A percentile compares a stretch with the other conserved stretches of the same genome.
These are phyloP conservation scores for Pemphigus obesinymphae DNA, from an alignment of 1,140 invertebrate genomes.

Conservation along the genomic window DNA sequence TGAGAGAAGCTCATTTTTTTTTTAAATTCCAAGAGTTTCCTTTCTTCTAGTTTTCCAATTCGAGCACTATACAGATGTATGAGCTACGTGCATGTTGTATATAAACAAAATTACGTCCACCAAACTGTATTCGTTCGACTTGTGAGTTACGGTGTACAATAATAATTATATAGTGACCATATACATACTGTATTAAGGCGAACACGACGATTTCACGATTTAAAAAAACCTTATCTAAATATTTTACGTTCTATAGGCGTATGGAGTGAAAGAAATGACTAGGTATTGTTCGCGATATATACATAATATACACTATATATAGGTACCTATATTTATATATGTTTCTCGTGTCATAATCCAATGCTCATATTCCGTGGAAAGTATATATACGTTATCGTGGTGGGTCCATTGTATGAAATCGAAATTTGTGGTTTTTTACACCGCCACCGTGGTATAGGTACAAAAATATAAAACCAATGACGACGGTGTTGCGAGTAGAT, in stretches of 20 bases:
- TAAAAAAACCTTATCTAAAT: neutral
- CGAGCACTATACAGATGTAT: too few relatives aligned
- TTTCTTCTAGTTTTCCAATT: too few relatives aligned
- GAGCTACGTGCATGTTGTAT: neutral
- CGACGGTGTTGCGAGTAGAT: neutral
- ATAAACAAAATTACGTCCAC: neutral
- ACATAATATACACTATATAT: neutral
- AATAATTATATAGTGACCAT: neutral
- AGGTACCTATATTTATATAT: neutral
- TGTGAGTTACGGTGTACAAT: too few relatives aligned
- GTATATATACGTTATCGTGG: neutral
- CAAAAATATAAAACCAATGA: neutral
- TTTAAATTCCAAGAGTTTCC: too few relatives aligned
- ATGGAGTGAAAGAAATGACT: neutral
- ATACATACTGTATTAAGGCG: neutral
- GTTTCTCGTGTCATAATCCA: slow-evolving; percentile 3
- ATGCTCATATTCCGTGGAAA: neutral
- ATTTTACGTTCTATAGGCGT: neutral
- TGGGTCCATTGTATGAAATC: neutral
- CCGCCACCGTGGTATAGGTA: too few relatives aligned
- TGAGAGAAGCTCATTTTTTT: too few relatives aligned
- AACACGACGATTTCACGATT: slow-evolving; percentile 9
- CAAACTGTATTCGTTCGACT: neutral
- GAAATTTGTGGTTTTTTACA: slow-evolving; percentile 23
- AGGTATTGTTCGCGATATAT: neutral